phyloP scores from a whole-genome alignment of 2,113 vertebrate genomes.

The Anarrhichthys ocellatus region DNA sequence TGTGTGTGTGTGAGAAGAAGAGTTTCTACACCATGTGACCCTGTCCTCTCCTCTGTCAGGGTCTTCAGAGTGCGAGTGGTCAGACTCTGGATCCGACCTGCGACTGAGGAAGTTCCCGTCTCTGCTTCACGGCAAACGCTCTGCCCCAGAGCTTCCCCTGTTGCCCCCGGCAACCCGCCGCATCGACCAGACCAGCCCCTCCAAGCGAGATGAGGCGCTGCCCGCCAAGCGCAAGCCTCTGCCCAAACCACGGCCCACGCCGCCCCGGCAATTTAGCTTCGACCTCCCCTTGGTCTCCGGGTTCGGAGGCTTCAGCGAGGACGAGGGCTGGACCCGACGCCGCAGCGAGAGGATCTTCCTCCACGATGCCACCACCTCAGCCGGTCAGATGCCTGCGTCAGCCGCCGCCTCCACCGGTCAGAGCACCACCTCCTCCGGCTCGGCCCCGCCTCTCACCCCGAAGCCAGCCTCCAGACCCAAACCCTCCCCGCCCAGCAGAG shows the following conservation, averaged over 20 bases:
- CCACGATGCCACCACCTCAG: constrained; percentile 86
- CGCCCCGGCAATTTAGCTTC: constrained; percentile 87
- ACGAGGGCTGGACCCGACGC: constrained; percentile 92
- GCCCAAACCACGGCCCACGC: constrained; percentile 85
- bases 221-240: constrained; percentile 87
- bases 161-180: constrained; percentile 68
- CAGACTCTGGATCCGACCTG: constrained; percentile 92
- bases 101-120: constrained; percentile 89
- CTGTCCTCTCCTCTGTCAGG: constrained; percentile 76
- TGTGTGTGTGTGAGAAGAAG: background rate
- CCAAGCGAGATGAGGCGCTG: constrained; percentile 86
- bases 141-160: constrained; percentile 82
- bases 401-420: constrained; percentile 61
- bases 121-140: constrained; percentile 90
- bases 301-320: constrained; percentile 85
- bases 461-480: constrained; percentile 87
- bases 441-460: constrained; percentile 64
- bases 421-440: constrained; percentile 48
- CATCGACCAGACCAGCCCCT: constrained; percentile 71
- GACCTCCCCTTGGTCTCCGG: constrained; percentile 83
- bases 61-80: constrained; percentile 93
- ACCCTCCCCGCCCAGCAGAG: constrained; percentile 82
- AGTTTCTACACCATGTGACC: constrained; percentile 13
- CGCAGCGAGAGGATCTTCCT: constrained; percentile 97
- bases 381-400: constrained; percentile 74